These are phyloP conservation scores for Mycteria americana DNA, from an alignment of 2,797 vertebrate genomes.

Conservation along the genomic window DNA sequence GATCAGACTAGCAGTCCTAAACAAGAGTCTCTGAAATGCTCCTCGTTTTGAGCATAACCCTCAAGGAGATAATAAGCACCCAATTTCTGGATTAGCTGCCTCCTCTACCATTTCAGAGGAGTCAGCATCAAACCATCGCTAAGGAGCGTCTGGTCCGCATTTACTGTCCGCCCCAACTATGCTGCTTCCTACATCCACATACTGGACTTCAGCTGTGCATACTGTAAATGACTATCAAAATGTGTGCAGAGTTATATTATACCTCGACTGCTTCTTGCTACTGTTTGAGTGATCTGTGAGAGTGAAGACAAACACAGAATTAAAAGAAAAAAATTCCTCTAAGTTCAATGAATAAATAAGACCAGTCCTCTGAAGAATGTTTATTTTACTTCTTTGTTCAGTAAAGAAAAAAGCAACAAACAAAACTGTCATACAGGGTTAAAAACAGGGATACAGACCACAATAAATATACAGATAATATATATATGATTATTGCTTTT, in stretches of 20 bases:
- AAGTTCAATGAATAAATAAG: not conserved
- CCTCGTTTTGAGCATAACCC: not conserved
- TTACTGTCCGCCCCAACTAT: too few relatives aligned
- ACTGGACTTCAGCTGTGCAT: not conserved
- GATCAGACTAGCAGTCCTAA: not conserved
- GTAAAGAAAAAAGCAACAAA: not conserved
- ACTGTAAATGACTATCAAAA: not conserved
- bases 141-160: not conserved
- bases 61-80: not conserved
- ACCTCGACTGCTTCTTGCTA: not conserved
- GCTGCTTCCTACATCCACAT: not conserved
- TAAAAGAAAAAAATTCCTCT: not conserved
- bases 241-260: not conserved
- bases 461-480: not conserved
- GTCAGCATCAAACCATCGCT: not conserved
- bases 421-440: not conserved
- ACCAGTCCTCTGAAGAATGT: not conserved
- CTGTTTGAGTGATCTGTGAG: not conserved
- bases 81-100: not conserved
- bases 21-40: not conserved
- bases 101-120: not conserved
- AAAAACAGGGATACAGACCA: not conserved
- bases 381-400: not conserved
- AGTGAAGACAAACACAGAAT: not conserved
- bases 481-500: conserved; percentile 21